A percentile compares a stretch with the other conserved stretches of the same genome.
Evolutionary conservation across 2,113 vertebrate genomes (phyloP).

Genomic region (Apteryx owenii): DNA sequence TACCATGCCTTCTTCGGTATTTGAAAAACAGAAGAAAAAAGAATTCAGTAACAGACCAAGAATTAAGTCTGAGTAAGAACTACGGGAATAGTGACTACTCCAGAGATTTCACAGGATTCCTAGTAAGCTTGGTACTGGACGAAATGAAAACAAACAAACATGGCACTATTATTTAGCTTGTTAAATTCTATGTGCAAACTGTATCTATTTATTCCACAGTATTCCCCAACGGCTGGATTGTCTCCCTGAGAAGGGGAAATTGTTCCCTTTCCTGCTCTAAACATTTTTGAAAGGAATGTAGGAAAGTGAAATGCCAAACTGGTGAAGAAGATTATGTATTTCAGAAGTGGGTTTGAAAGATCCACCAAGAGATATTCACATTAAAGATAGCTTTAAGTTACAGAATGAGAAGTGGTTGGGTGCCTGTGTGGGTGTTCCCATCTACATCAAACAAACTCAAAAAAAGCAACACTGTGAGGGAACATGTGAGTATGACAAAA

Average conservation of each 20-base stretch:
- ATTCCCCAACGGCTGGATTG: background rate
- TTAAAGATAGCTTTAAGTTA: slow-evolving; percentile 22
- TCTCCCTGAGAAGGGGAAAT: background rate
- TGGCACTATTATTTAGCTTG: background rate
- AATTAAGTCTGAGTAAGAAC: slow-evolving; percentile 17
- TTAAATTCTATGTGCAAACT: background rate
- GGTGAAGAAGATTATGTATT: slow-evolving; percentile 1
- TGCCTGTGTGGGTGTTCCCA: background rate
- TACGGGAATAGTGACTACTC: background rate
- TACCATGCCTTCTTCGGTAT: background rate
- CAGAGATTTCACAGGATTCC: slow-evolving; percentile 35
- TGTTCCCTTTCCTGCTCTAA: background rate
- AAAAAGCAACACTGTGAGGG: slow-evolving; percentile 14
- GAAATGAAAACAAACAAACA: slow-evolving; percentile 38
- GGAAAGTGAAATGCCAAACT: background rate
- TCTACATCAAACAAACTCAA: slow-evolving; percentile 10
- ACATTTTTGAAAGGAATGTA: background rate
- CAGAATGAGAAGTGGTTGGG: background rate
- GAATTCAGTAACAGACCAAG: background rate
- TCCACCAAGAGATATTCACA: background rate
- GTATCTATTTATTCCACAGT: slow-evolving; percentile 12
- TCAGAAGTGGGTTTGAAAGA: slow-evolving; percentile 17
- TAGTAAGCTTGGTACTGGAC: background rate
- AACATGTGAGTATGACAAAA: slow-evolving; percentile 26
- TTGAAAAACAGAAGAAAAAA: background rate